A percentile compares a stretch with the other conserved stretches of the same genome.
These are phyloP conservation scores for Hermaeophaga mercurialis DNA, from an alignment of 2,888 invertebrate genomes.

Conservation along the genomic window DNA sequence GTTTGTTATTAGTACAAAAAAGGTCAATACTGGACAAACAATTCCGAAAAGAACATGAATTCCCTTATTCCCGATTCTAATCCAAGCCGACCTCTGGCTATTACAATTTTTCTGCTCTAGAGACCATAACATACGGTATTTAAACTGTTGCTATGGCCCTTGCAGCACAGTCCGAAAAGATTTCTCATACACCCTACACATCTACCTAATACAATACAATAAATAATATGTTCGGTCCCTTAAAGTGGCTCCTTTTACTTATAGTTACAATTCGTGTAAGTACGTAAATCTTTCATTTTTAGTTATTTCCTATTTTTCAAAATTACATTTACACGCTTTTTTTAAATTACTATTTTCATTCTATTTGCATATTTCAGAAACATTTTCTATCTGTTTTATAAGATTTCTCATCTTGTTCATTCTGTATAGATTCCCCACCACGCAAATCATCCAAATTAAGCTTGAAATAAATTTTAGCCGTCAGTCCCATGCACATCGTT, in stretches of 20 bases:
- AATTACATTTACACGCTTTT: too few species aligned
- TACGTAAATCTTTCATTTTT: too few species aligned
- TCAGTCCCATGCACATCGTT: too few species aligned
- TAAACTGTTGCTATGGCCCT: constrained; percentile 27
- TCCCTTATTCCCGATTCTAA: constrained; percentile 55
- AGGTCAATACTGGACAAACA: constrained; percentile 33
- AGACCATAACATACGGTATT: constrained; percentile 52
- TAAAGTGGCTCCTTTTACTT: constrained; percentile 37
- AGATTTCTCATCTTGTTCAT: too few species aligned
- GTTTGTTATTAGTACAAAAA: constrained; percentile 34
- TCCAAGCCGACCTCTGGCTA: constrained; percentile 49
- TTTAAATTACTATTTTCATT: too few species aligned
- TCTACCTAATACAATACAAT: too few species aligned
- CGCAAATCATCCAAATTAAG: too few species aligned
- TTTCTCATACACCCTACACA: constrained; percentile 26
- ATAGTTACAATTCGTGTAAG: constrained; percentile 41
- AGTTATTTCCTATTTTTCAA: too few species aligned
- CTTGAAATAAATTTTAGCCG: too few species aligned
- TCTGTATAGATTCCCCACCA: too few species aligned
- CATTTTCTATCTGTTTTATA: too few species aligned
- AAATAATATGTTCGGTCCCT: constrained; percentile 24
- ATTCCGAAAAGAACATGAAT: constrained; percentile 39
- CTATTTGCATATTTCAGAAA: too few species aligned
- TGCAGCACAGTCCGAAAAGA: constrained; percentile 29
- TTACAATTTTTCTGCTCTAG: constrained; percentile 45